phyloP scores from a whole-genome alignment of 2,888 invertebrate species.

The Amiota communis region DNA sequence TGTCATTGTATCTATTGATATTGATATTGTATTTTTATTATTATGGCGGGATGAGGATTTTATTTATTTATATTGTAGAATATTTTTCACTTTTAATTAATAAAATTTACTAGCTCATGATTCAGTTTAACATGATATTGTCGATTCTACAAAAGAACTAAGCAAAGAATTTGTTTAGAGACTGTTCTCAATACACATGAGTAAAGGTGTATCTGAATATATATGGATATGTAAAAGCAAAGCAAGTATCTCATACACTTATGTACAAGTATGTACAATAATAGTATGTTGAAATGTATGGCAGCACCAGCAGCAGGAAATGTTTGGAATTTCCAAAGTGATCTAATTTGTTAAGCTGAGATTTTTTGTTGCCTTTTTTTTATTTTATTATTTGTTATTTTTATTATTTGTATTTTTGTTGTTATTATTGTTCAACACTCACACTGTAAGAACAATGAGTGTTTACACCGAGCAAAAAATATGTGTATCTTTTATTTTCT shows the following conservation, averaged over 20 bases:
- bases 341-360: constrained; percentile 62
- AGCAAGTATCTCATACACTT: not conserved
- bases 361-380: constrained; percentile 31
- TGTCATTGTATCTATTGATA: too few species aligned
- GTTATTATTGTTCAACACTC: not conserved
- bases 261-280: too few species aligned
- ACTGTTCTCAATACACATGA: too few species aligned
- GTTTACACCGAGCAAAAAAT: not conserved
- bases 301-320: constrained; percentile 36
- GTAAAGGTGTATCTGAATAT: too few species aligned
- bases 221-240: too few species aligned
- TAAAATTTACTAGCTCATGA: constrained; percentile 56
- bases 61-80: constrained; percentile 31
- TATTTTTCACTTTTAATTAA: constrained; percentile 54
- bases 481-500: too few species aligned
- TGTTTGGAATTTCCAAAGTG: constrained; percentile 67
- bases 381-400: constrained; percentile 32
- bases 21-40: too few species aligned
- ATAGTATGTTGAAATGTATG: constrained; percentile 35
- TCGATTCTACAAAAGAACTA: too few species aligned
- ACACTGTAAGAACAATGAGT: not conserved
- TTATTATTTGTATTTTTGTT: not conserved
- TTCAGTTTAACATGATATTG: constrained; percentile 30
- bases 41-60: constrained; percentile 10
- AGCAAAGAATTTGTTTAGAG: too few species aligned